Base-by-base conservation (phyloP, 2,888 invertebrate species). In the Monoplex corrugatus region DNA sequence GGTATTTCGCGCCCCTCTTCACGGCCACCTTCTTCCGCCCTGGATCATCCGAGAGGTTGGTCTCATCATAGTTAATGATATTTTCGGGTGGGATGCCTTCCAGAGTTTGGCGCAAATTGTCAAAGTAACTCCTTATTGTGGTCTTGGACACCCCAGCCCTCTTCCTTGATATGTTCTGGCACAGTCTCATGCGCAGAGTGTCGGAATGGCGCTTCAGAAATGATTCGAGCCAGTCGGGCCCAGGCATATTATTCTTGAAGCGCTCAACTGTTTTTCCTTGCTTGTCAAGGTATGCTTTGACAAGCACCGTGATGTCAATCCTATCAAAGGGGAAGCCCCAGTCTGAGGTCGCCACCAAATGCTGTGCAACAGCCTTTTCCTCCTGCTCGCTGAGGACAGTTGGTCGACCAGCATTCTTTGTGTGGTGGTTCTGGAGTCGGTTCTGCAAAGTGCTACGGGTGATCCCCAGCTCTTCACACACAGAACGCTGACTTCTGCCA, bases 41-140 rank as follows among this genome's bases (percentile, higher is more conserved):
- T n/a, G 95, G 94, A 87, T 96, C 95, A 89, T 95, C 95, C 19
- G 92, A 90, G 8, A 96, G 91, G 87, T 95, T 95, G 0, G 95
- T 93, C 90, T 95, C 95, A 86, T 95, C 95, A 91, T 94, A 96
- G 82, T 95, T 95, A 86, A 93, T 92, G 8, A 95, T 93, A 86
- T 94, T 93, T 45, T 43, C 63, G 8, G 90, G 89, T 35, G 90
- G 91, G 13, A 92, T 87, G 10, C 78, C 89, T n/a, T 83, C 40
- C 6, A 88, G 57, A 44, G 80, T 86, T 63, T 68, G 72, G 35
- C 82, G 23, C 40, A 88, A 84, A 75, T 89, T 57, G 23, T 75
- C 68, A 87, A 89, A 89, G n/a, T 87, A 89, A 3, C 35, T n/a
- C n/a, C n/a, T n/a, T n/a, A 50, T 50, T 8, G 50, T 13, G 50